phyloP scores from a whole-genome alignment of 2,113 vertebrate species.

The Echinops telfairi region DNA sequence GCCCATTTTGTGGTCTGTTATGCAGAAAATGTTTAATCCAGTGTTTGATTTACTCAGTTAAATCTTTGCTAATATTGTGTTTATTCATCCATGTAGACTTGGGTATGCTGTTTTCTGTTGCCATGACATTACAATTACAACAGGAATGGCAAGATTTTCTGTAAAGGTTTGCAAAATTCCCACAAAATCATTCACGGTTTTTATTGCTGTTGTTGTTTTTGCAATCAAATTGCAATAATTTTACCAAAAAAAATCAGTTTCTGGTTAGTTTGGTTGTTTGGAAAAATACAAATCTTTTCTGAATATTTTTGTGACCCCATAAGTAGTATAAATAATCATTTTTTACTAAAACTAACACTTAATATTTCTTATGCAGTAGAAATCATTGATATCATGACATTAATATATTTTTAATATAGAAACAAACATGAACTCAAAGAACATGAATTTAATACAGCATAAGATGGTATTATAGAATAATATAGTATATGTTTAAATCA shows the following conservation, averaged over 20 bases:
- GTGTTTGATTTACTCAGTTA: conserved; percentile 90
- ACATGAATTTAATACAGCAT: conserved; percentile 71
- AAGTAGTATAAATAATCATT: conserved; percentile 78
- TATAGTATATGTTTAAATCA: conserved; percentile 76
- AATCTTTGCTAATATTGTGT: conserved; percentile 90
- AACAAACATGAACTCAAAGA: conserved; percentile 78
- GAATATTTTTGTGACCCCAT: conserved; percentile 64
- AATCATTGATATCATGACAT: conserved; percentile 82
- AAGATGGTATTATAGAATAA: conserved; percentile 79
- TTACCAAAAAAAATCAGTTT: no score
- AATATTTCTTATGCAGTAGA: conserved; percentile 81
- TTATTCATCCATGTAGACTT: conserved; percentile 89
- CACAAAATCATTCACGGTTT: conserved; percentile 84
- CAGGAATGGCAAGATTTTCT: conserved; percentile 81
- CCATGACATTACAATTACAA: conserved; percentile 90
- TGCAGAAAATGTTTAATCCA: conserved; percentile 91
- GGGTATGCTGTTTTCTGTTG: conserved; percentile 88
- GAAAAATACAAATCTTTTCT: conserved; percentile 66
- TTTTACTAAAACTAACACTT: conserved; percentile 80
- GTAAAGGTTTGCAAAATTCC: conserved; percentile 84
- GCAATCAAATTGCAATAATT: neutral
- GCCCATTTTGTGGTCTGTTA: conserved; percentile 91
- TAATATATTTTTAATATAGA: conserved; percentile 83
- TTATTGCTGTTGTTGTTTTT: conserved; percentile 61
- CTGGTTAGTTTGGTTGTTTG: neutral